Evolutionary conservation across 1,140 invertebrate genomes (phyloP), one percentile per base, ranked within the genome.

Genomic region (Drosophila repleta): DNA sequence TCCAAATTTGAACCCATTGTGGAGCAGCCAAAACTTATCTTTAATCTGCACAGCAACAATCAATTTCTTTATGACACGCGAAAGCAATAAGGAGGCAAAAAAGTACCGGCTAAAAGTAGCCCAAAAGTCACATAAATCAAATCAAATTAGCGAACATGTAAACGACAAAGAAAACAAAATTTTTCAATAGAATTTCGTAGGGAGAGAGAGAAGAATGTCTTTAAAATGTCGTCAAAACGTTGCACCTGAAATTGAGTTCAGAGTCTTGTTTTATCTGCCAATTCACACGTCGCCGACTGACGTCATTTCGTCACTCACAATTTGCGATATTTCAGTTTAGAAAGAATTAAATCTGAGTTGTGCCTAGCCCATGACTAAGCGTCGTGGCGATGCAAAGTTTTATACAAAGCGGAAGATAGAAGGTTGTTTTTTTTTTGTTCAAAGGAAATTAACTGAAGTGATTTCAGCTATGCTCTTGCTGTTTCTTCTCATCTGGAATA

Each of bases 291-390:
- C 11, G 26, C 20, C 8, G 13, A 29, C 57, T 80, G 77, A 72
- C 77, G 77, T 80, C 77, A 79, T 65, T 21, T 35, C 49, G 13
- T 37, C 48, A 53, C 24, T 67, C 55, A 73, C 63, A 66, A 72
- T 68, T 58, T 26, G 26, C n/a, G 24, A 49, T 41, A 43, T 29
- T 51, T 49, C 35, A 20, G 39, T 43, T 43, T 29, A 24, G 0
- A 35, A 32, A 35, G 15, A 43, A 53, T 35, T 13, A 45, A 56
- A 46, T 49, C 48, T 10, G 13, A 26, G n/a, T 57, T 29, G 15
- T 32, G 53, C 35, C 21, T 21, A 66, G 53, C 58, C 58, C 32
- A 49, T 57, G 32, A 66, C 18, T 18, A 29, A 58, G 51, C 11
- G 49, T 20, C 15, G 49, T 64, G 18, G 10, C 24, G 24, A 32